Evolutionary conservation across 1,140 invertebrate genomes (phyloP).

Genomic region (Meloidogyne chitwoodi): DNA sequence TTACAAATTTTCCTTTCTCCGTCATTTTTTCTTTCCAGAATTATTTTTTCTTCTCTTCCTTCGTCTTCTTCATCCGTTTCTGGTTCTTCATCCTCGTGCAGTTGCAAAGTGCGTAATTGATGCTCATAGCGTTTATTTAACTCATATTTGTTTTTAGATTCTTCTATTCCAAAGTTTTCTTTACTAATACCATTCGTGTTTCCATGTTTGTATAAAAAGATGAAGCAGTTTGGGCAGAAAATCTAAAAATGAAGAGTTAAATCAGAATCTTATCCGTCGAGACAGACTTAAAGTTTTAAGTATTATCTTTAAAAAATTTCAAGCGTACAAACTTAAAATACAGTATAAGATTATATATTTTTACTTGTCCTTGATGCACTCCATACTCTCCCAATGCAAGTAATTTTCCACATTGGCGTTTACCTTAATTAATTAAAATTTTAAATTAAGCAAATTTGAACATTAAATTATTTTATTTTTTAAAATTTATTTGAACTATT

Average conservation of each 20-base stretch:
- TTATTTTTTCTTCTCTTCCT: background rate
- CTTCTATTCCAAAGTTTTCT: background rate
- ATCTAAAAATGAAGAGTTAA: background rate
- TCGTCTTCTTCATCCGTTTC: background rate
- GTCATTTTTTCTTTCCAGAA: background rate
- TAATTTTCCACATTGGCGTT: conserved; percentile 9
- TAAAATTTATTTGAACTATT: too few relatives aligned
- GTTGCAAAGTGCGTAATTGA: conserved; percentile 14
- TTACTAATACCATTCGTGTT: background rate
- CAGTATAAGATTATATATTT: too few relatives aligned
- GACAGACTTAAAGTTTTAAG: background rate
- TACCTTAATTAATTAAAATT: background rate
- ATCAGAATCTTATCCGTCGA: too few relatives aligned
- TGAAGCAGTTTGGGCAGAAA: conserved; percentile 20
- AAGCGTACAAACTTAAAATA: too few relatives aligned
- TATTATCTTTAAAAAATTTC: background rate
- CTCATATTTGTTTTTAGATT: background rate
- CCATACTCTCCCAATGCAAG: conserved; percentile 9
- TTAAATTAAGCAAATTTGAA: background rate
- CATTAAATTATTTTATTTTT: background rate
- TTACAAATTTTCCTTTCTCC: background rate
- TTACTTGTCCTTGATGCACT: conserved; percentile 8
- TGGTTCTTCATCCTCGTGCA: conserved; percentile 2
- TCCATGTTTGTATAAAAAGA: background rate
- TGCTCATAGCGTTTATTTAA: background rate